phyloP scores from a whole-genome alignment of 2,113 vertebrate species.

The Acanthisitta chloris region DNA sequence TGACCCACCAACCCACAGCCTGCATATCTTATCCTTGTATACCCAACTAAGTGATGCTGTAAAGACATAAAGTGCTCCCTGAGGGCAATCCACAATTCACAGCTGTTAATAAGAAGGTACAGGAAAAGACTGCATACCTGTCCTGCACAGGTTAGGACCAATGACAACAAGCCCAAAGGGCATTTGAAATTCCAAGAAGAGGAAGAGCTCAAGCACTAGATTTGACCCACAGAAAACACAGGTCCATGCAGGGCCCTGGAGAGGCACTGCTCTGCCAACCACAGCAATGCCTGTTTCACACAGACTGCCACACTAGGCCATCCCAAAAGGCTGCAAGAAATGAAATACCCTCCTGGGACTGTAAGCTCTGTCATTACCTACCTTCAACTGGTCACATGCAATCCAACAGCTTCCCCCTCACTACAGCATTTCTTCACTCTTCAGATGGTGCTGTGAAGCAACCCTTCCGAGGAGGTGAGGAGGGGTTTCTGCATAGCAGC shows the following conservation, averaged over 20 bases:
- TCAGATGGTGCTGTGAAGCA: not conserved
- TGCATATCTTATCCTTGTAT: not conserved
- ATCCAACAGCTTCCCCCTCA: not conserved
- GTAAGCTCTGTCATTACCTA: not conserved
- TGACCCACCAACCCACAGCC: fast-evolving
- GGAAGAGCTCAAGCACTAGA: not conserved
- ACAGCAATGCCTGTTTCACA: not conserved
- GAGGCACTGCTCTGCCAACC: not conserved
- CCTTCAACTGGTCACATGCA: not conserved
- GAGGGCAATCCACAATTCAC: not conserved
- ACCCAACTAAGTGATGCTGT: not conserved
- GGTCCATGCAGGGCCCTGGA: not conserved
- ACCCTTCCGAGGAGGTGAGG: not conserved
- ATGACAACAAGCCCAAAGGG: not conserved
- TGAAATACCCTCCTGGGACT: not conserved
- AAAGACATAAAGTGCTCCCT: conserved; percentile 15
- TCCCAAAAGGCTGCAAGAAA: not conserved
- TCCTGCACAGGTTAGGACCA: not conserved
- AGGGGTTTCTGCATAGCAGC: conserved; percentile 1
- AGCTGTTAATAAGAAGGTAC: not conserved
- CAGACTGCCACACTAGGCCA: not conserved
- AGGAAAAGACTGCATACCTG: not conserved
- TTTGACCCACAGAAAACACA: not conserved
- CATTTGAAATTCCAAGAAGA: not conserved
- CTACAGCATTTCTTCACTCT: conserved; percentile 14